Percentiles rank a stretch among this genome's conserved stretches.
Evolutionary conservation across 2,797 vertebrate genomes (phyloP).

Genomic region (Nyctalus aviator): DNA sequence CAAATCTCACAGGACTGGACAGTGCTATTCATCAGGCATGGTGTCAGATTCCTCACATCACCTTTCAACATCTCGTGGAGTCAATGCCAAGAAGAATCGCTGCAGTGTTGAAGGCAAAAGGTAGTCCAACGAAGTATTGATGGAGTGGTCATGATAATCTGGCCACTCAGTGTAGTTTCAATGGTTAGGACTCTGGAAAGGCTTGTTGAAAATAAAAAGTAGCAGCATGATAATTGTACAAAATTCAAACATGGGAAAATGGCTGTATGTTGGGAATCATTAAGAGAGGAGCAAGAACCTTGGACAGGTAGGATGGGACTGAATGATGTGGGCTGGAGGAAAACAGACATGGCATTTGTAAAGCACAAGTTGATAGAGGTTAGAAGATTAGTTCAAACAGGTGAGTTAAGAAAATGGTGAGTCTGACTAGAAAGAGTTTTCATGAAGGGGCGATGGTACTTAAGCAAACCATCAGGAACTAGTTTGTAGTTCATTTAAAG

Average conservation of each 20-base stretch:
- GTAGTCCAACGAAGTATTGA: no score
- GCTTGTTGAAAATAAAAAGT: not conserved
- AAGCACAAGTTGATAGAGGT: not conserved
- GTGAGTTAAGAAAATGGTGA: not conserved
- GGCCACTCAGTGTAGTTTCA: not conserved
- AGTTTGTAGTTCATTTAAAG: not conserved
- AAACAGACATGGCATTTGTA: not conserved
- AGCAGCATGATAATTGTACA: not conserved
- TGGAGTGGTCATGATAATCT: no score
- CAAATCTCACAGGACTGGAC: no score
- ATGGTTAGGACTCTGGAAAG: not conserved
- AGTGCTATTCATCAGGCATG: no score
- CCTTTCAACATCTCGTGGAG: no score
- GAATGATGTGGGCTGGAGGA: not conserved
- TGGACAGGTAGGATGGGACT: not conserved
- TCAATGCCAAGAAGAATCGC: no score
- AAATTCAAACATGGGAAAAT: not conserved
- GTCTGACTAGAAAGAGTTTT: conserved; percentile 35
- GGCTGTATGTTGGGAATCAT: not conserved
- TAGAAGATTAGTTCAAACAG: not conserved
- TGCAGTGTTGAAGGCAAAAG: no score
- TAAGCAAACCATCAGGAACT: not conserved
- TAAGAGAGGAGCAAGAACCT: not conserved
- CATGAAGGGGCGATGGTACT: not conserved
- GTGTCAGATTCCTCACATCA: no score